Conservation (phyloP, 2,113 vertebrate genomes). For the Sorex fumeus region DNA sequence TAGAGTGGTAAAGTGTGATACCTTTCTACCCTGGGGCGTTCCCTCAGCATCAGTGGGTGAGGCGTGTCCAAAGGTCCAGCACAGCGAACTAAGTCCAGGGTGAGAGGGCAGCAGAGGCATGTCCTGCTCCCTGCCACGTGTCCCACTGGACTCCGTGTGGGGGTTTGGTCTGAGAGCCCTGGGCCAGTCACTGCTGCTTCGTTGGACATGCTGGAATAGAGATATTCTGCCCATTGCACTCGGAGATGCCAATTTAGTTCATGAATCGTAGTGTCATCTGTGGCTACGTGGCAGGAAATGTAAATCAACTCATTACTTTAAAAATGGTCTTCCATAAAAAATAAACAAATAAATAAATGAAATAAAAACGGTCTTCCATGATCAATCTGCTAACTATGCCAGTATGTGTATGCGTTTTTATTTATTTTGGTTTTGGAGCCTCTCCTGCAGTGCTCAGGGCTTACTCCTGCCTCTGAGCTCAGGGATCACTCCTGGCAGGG, state of each 20-base stretch:
- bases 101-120: not conserved
- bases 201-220: not conserved
- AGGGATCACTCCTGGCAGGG: too few species aligned
- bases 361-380: conserved; percentile 6
- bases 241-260: not conserved
- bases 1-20: rapidly evolving
- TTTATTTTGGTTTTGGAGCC: too few species aligned
- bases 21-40: not conserved
- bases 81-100: not conserved
- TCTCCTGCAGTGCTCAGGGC: too few species aligned
- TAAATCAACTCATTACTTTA: conserved; percentile 40
- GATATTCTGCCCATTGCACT: not conserved
- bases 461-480: too few species aligned
- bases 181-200: not conserved
- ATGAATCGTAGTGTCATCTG: conserved; percentile 23
- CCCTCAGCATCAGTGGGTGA: not conserved
- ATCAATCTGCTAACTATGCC: too few species aligned
- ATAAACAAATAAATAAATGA: too few species aligned
- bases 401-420: too few species aligned
- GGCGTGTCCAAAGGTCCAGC: not conserved
- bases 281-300: not conserved
- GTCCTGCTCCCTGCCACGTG: not conserved
- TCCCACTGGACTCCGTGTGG: not conserved
- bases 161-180: not conserved
- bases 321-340: conserved; percentile 29